Evolutionary conservation across 2,888 invertebrate genomes (phyloP), one percentile per base, ranked within the genome.

Genomic region (Pachliopta kotzebuea): DNA sequence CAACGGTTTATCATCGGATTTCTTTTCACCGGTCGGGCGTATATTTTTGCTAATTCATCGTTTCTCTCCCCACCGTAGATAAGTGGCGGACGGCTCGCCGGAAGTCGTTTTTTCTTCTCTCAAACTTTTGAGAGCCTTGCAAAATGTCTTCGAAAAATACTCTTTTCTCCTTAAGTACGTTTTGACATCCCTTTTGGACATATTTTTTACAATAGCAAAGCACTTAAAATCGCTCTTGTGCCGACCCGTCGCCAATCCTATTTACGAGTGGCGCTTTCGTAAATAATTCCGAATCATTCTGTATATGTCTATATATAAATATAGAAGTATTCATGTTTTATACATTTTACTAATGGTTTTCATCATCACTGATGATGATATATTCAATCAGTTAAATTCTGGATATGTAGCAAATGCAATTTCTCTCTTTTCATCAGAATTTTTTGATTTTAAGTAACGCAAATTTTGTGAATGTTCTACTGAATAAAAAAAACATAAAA

Each of bases 61-160:
- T 68, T 70, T 76, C 74, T 71, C 76, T 74, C 70, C 72, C 69
- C 71, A 77, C 78, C 78, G 79, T 79, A 81, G 82, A 76, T 89
- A 87, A 90, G 90, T 88, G 88, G 80, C 75, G 80, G 79, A 68
- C 77, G 79, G 76, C 69, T 74, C 76, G 76, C 71, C 87, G 90
- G 89, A 90, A 88, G 84, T 79, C 80, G 77, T 75, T 80, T 88
- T 88, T 86, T 89, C 82, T 78, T 76, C 76, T 76, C 79, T 77
- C 79, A 84, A 84, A 84, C 85, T 84, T 88, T 89, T 75, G 80
- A 90, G 84, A 81, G 83, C 80, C 75, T 79, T 79, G 87, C 86
- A 83, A 90, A 90, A 89, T 86, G 84, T 88, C 87, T 88, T 84
- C 81, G 72, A 81, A 85, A 80, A 86, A 85, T 83, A 87, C 83